Percentiles rank a stretch among this genome's conserved stretches.
Conservation (phyloP, 1,140 invertebrate species). For the Drosophila malerkotliana region DNA sequence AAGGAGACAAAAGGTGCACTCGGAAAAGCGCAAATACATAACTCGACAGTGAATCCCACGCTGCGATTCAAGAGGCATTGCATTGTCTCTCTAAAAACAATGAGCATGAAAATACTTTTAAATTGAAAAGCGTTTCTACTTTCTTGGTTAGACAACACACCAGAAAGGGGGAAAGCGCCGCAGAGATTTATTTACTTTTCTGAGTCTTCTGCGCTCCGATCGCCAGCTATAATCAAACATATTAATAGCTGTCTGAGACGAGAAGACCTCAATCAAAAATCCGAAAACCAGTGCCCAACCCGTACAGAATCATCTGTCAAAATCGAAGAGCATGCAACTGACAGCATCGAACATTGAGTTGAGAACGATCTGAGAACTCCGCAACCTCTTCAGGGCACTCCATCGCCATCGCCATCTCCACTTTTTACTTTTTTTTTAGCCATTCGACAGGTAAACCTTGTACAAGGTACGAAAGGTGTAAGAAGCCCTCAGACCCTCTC, state of each 20-base stretch:
- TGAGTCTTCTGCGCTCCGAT: slow-evolving; percentile 29
- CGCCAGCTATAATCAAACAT: slow-evolving; percentile 76
- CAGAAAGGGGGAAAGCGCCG: slow-evolving; percentile 18
- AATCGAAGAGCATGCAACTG: slow-evolving; percentile 78
- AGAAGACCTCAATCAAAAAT: slow-evolving; percentile 68
- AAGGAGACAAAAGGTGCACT: slow-evolving; percentile 52
- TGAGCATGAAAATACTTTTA: slow-evolving; percentile 73
- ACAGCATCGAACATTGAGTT: slow-evolving; percentile 50
- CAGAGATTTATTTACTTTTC: neutral
- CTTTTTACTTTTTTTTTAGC: slow-evolving; percentile 1
- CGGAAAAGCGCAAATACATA: slow-evolving; percentile 64
- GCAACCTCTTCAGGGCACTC: slow-evolving; percentile 64
- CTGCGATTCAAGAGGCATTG: slow-evolving; percentile 70
- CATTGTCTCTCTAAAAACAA: slow-evolving; percentile 53
- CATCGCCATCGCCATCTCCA: slow-evolving; percentile 1
- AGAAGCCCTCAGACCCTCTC: slow-evolving; percentile 53
- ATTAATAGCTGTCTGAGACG: slow-evolving; percentile 67
- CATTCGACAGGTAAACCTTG: slow-evolving; percentile 64
- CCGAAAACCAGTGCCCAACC: slow-evolving; percentile 31
- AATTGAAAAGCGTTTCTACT: slow-evolving; percentile 70
- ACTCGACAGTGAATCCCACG: slow-evolving; percentile 55
- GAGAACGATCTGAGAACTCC: slow-evolving; percentile 43
- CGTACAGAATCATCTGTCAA: slow-evolving; percentile 75
- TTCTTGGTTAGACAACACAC: slow-evolving; percentile 2
- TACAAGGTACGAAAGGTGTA: slow-evolving; percentile 66